Percentiles rank a stretch among this genome's conserved stretches.
Evolutionary conservation across 1,140 invertebrate species (phyloP).

Genomic region (Lepidurus packardi): DNA sequence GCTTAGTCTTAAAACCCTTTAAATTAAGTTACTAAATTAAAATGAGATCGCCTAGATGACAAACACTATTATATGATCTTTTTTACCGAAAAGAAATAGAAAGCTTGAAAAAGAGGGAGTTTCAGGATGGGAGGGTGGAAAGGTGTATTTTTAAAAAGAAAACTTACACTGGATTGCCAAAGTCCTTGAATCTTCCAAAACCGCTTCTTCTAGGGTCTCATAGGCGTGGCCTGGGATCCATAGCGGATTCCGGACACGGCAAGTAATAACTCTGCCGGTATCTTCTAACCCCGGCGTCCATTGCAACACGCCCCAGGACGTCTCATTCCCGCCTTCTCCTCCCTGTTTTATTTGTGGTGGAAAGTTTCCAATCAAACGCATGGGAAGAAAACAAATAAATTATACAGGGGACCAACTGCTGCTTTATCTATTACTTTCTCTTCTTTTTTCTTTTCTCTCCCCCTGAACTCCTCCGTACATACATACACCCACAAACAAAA

Average conservation of each 20-base stretch:
- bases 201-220: not conserved
- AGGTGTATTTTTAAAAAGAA: not conserved
- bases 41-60: too few relatives aligned
- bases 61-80: too few relatives aligned
- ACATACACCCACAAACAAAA: not conserved
- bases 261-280: conserved; percentile 6
- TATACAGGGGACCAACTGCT: conserved; percentile 8
- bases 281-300: conserved; percentile 8
- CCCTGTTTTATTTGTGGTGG: not conserved
- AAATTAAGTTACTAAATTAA: too few relatives aligned
- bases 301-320: conserved; percentile 17
- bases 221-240: conserved; percentile 1
- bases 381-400: conserved; percentile 1
- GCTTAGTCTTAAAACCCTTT: too few relatives aligned
- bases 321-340: conserved; percentile 12
- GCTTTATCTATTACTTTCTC: not conserved
- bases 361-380: conserved; percentile 4
- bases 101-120: too few relatives aligned
- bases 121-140: too few relatives aligned
- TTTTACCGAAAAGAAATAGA: too few relatives aligned
- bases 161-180: conserved; percentile 13
- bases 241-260: conserved; percentile 20
- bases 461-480: not conserved
- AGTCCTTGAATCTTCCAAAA: not conserved
- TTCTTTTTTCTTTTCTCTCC: not conserved